A percentile compares a stretch with the other conserved stretches of the same genome.
Conservation (phyloP, 2,113 vertebrate species). For the Xiphias gladius region DNA sequence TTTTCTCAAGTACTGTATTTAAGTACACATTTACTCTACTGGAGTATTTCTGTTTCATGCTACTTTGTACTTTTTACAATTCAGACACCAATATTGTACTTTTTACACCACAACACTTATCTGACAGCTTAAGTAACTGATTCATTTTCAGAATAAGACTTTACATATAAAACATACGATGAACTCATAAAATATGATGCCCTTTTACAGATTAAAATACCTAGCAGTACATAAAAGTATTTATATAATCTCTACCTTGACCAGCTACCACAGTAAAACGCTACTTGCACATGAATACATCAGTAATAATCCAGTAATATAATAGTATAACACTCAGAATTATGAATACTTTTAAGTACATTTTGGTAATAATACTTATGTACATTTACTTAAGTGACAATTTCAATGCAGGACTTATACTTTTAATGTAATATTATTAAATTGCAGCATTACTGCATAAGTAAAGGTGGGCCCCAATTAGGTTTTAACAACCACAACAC, state of each 20-base stretch:
- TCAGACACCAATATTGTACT: neutral
- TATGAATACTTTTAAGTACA: neutral
- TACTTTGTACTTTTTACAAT: neutral
- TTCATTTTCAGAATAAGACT: neutral
- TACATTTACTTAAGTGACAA: too few species aligned
- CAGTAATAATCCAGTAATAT: too few species aligned
- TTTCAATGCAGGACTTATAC: too few species aligned
- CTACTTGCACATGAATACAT: neutral
- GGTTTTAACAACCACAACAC: neutral
- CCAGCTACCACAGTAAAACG: neutral
- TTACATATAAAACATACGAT: neutral
- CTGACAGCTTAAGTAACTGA: neutral
- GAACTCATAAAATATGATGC: neutral
- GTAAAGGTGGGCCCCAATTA: too few species aligned
- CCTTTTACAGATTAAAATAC: neutral
- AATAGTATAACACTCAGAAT: neutral
- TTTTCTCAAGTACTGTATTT: neutral
- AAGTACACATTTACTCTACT: neutral
- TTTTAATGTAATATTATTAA: too few species aligned
- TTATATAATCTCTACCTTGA: neutral
- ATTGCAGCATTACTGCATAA: too few species aligned
- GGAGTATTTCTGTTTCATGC: neutral
- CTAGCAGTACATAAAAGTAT: neutral
- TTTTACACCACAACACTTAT: neutral
- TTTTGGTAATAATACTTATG: neutral